Base-by-base conservation (phyloP, 1,140 invertebrate species). In the Phenacoccus solenopsis region DNA sequence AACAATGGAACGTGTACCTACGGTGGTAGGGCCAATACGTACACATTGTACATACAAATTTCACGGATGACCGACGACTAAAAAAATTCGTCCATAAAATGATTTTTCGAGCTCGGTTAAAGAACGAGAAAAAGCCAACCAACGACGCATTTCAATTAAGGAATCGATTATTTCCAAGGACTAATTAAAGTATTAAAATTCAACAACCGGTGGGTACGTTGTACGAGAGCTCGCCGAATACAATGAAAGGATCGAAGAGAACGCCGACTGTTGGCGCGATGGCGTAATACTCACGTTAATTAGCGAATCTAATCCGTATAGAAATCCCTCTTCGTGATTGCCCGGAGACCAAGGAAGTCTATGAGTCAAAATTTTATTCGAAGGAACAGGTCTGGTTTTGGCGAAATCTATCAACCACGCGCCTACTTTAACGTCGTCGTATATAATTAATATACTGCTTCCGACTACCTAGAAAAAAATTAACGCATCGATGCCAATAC, bases 341-440 rank as follows among this genome's bases (percentile, higher is more conserved):
- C 94, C 94, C 73, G 91, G 86, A 38, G 84, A 76, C 95, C 95
- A 98, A 27, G 82, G 78, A 13, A 78, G 80, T 61, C 90, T 82
- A 77, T 98, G 95, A 68, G 86, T 86, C 1, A 96, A 83, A 67
- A 77, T 81, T 13, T 86, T 74, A 13, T 85, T 86, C 28, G 86
- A 81, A 0, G 93, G 90, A 28, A 96, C 79, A 61, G 83, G 82
- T 16, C 87, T 82, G 0, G 92, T 95, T 77, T 98, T 98, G 16
- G 92, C 94, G 81, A 98, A 98, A 77, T 98, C 96, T 70, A 98
- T 98, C 72, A 98, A 82, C 94, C 94, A 98, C 1, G 90, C 90
- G 68, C 91, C 91, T 2, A 92, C 89, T 73, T 88, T 87, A 69
- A 86, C 84, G 71, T 89, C 84, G 78, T 98, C 94, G 76, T 95